phyloP scores from a whole-genome alignment of 2,888 invertebrate species.

The Tribolium freemani region DNA sequence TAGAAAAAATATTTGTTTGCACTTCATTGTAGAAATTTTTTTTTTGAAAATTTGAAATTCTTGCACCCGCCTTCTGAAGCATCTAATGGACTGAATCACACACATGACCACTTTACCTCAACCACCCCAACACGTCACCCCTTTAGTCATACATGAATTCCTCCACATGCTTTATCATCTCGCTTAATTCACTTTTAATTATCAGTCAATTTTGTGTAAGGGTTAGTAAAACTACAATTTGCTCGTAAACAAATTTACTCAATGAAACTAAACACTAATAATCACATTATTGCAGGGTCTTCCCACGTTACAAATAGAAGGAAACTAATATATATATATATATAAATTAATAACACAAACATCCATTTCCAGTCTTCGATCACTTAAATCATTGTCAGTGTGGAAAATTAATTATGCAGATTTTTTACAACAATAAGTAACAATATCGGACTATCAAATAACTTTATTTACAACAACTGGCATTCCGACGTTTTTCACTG shows the following conservation, averaged over 20 bases:
- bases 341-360: too few species aligned
- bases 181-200: slow-evolving; percentile 33
- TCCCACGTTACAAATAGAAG: not conserved
- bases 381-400: too few species aligned
- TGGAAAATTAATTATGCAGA: too few species aligned
- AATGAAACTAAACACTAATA: slow-evolving; percentile 17
- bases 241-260: slow-evolving; percentile 17
- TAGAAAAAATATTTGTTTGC: not conserved
- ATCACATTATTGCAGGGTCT: not conserved
- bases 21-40: too few species aligned
- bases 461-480: not conserved
- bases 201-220: not conserved
- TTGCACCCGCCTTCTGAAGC: not conserved
- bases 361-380: not conserved
- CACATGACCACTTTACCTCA: not conserved
- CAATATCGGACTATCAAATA: not conserved
- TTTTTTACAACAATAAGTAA: too few species aligned
- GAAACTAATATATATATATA: too few species aligned
- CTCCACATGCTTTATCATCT: slow-evolving; percentile 16
- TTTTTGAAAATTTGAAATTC: not conserved
- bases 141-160: slow-evolving; percentile 26
- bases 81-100: not conserved
- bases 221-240: slow-evolving; percentile 1
- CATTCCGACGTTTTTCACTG: not conserved
- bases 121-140: slow-evolving; percentile 8